Evolutionary conservation across 1,140 invertebrate genomes (phyloP).

Genomic region (Cepaea nemoralis): DNA sequence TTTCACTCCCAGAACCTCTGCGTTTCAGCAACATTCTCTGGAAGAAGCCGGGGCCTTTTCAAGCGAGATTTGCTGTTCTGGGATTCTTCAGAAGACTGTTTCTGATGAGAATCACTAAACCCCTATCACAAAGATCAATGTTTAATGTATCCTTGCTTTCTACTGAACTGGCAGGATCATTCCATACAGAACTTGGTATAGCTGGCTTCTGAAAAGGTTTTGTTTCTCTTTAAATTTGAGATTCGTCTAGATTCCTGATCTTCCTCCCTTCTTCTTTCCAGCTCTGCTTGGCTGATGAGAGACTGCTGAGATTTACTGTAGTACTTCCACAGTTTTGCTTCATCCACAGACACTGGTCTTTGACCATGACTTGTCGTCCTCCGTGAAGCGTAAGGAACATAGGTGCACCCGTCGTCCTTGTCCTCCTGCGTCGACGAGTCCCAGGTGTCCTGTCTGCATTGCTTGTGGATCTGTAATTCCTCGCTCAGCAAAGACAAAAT

Average conservation of each 20-base stretch:
- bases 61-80: constrained; percentile 16
- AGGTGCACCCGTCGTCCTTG: neutral
- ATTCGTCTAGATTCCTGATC: neutral
- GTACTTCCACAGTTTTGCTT: constrained; percentile 26
- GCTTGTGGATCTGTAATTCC: constrained; percentile 36
- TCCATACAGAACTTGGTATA: neutral
- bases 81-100: constrained; percentile 24
- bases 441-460: constrained; percentile 5
- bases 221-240: constrained; percentile 17
- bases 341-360: constrained; percentile 45
- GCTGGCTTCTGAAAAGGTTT: neutral
- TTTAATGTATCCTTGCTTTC: neutral
- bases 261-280: neutral
- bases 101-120: neutral
- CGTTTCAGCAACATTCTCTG: constrained; percentile 60
- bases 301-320: constrained; percentile 42
- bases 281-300: constrained; percentile 26
- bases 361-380: constrained; percentile 13
- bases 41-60: constrained; percentile 57
- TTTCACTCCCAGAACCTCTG: constrained; percentile 51
- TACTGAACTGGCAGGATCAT: neutral
- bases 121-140: constrained; percentile 22
- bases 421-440: neutral
- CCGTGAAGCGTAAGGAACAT: neutral
- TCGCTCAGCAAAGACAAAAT: constrained; percentile 44